phyloP scores from a whole-genome alignment of 1,140 invertebrate species.

The Drosophila littoralis region DNA sequence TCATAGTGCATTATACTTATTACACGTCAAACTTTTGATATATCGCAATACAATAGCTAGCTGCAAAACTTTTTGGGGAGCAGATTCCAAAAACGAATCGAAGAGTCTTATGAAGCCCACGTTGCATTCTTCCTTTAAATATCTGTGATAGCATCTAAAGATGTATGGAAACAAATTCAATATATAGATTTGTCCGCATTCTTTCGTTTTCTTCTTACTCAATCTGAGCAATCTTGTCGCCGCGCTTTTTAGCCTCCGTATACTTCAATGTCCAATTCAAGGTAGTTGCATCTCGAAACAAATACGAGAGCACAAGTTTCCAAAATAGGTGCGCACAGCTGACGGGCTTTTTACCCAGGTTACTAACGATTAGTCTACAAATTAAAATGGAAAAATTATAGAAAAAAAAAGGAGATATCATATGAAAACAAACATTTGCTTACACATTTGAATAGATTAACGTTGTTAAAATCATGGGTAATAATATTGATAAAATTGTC shows the following conservation, averaged over 20 bases:
- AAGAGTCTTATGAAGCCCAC: conserved; percentile 69
- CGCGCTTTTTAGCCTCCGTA: conserved; percentile 31
- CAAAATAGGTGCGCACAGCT: conserved; percentile 21
- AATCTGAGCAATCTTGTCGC: conserved; percentile 45
- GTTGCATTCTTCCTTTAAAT: conserved; percentile 61
- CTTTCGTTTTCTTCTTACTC: conserved; percentile 26
- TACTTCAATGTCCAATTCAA: conserved; percentile 50
- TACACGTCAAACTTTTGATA: conserved; percentile 47
- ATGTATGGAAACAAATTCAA: background rate
- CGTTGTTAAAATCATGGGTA: conserved; percentile 59
- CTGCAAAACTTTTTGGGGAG: conserved; percentile 66
- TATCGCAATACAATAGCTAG: conserved; percentile 52
- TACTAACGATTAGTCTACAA: conserved; percentile 7
- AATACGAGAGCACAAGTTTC: conserved; percentile 55
- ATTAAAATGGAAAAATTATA: conserved; percentile 7
- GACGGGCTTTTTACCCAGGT: conserved; percentile 28
- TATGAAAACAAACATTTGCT: background rate
- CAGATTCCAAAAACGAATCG: conserved; percentile 62
- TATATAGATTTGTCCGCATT: background rate
- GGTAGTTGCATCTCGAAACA: conserved; percentile 55
- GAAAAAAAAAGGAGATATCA: background rate
- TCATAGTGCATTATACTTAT: conserved; percentile 11
- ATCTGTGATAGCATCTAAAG: conserved; percentile 49
- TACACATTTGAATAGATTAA: conserved; percentile 65
- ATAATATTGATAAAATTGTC: conserved; percentile 58